Conservation (phyloP, 2,797 vertebrate species). For the Oreochromis grahami region DNA sequence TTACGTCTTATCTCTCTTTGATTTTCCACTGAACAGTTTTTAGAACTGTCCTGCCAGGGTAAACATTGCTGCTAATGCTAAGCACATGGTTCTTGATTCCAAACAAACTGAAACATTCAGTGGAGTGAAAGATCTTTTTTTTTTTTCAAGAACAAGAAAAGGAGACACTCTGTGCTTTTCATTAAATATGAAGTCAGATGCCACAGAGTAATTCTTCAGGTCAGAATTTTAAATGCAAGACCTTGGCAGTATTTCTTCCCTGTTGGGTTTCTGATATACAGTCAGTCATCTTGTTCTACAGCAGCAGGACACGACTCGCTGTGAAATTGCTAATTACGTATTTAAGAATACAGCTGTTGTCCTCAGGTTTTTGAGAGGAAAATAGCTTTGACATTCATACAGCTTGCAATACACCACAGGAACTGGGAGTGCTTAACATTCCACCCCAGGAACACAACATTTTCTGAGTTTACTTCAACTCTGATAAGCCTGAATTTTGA, state of each 20-base stretch:
- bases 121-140: not conserved
- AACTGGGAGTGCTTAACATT: not conserved
- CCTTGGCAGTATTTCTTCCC: not conserved
- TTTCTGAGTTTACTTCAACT: not conserved
- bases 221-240: not conserved
- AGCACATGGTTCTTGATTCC: not conserved
- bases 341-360: not conserved
- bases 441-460: not conserved
- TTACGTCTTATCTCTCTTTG: not conserved
- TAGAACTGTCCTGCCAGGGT: not conserved
- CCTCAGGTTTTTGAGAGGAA: not conserved
- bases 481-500: not conserved
- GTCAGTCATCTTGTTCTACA: not conserved
- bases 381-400: too few species aligned
- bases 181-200: not conserved
- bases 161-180: not conserved
- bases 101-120: not conserved
- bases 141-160: not conserved
- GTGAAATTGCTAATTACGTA: not conserved
- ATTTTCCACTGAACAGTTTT: not conserved
- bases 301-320: not conserved
- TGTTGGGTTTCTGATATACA: not conserved
- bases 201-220: not conserved
- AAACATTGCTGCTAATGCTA: not conserved
- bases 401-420: not conserved